These are phyloP conservation scores for Antechinus flavipes DNA, from an alignment of 2,113 vertebrate genomes.

Conservation along the genomic window DNA sequence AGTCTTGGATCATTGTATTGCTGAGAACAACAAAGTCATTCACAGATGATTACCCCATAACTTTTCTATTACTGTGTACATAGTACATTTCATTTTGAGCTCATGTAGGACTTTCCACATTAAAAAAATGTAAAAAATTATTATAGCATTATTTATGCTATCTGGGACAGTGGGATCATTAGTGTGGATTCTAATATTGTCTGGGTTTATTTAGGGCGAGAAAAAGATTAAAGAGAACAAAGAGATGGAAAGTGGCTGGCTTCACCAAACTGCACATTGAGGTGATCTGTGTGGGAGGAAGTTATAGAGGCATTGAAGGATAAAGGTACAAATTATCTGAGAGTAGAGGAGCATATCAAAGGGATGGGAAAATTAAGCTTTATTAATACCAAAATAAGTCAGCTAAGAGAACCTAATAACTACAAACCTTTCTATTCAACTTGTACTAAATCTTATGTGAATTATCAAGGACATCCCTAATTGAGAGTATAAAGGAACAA, in stretches of 20 bases:
- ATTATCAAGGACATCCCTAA: background rate
- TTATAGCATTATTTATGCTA: background rate
- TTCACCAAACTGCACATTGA: background rate
- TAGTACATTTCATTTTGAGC: too few relatives aligned
- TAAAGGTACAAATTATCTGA: background rate
- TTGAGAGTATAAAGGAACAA: background rate
- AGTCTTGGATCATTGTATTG: too few relatives aligned
- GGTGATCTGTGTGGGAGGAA: background rate
- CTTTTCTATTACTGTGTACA: too few relatives aligned
- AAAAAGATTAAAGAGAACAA: background rate
- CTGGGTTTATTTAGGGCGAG: background rate
- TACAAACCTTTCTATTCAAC: background rate
- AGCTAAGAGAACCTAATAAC: background rate
- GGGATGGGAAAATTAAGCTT: background rate
- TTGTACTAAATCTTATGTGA: background rate
- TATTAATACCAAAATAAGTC: background rate
- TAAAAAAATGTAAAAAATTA: background rate
- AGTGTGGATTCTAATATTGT: background rate
- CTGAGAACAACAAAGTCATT: too few relatives aligned
- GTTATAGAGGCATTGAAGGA: background rate
- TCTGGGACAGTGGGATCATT: background rate
- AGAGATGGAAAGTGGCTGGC: background rate
- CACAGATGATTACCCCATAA: too few relatives aligned
- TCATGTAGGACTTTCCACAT: too few relatives aligned
- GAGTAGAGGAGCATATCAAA: background rate